Evolutionary conservation across 64 coral and sea anemone genomes (phyloP).

Genomic region (Astreopora myriophthalma): DNA sequence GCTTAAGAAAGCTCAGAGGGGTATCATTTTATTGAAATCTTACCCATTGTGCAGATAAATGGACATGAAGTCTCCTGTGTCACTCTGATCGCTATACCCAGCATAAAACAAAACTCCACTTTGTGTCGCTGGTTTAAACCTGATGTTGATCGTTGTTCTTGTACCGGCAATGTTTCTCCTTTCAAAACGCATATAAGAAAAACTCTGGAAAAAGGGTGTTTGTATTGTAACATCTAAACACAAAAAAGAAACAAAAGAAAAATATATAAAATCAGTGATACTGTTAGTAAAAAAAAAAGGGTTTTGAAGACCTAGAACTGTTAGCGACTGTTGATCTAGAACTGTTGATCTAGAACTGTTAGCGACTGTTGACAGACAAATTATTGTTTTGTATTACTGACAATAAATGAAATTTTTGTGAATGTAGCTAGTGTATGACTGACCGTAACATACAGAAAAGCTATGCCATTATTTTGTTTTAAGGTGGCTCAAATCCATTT

Average conservation of each 20-base stretch:
- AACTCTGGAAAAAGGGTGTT: slow-evolving; percentile 56
- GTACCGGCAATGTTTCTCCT: slow-evolving; percentile 42
- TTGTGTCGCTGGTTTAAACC: slow-evolving; percentile 47
- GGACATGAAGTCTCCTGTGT: slow-evolving; percentile 70
- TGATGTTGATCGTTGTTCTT: slow-evolving; percentile 58
- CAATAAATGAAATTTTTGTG: too few relatives aligned
- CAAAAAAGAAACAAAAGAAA: not conserved
- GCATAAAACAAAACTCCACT: slow-evolving; percentile 83
- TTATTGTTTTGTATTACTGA: too few relatives aligned
- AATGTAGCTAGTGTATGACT: too few relatives aligned
- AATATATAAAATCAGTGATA: not conserved
- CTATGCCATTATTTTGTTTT: too few relatives aligned
- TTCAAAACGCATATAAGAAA: slow-evolving; percentile 77
- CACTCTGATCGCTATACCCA: slow-evolving; percentile 39
- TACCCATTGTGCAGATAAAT: slow-evolving; percentile 83
- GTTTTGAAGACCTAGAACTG: not conserved
- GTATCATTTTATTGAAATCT: not conserved
- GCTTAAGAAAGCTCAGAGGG: not conserved
- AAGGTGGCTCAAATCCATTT: too few relatives aligned
- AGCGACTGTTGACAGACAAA: too few relatives aligned
- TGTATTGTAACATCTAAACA: slow-evolving; percentile 48
- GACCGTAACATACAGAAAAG: too few relatives aligned
- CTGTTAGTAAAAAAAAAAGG: not conserved
- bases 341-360: too few relatives aligned
- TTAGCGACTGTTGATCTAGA: too few relatives aligned